Percentiles rank a stretch among this genome's conserved stretches.
phyloP scores from a whole-genome alignment of 2,113 vertebrate genomes.

The Scalopus aquaticus region DNA sequence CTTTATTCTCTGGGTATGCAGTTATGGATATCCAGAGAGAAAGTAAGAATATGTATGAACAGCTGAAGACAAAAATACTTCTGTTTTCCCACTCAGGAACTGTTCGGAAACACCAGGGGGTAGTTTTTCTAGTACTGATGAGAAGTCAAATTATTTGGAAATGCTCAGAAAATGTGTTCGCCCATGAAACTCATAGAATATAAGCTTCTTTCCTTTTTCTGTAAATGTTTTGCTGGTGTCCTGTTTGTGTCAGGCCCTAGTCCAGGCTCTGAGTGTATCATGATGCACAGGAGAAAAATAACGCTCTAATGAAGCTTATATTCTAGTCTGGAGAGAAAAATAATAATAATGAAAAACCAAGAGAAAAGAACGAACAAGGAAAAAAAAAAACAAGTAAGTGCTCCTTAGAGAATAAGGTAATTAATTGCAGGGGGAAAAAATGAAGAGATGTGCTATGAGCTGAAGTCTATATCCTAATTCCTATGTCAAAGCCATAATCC shows the following conservation, averaged over 20 bases:
- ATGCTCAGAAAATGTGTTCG: conserved; percentile 48
- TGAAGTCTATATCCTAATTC: neutral
- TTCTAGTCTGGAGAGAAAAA: neutral
- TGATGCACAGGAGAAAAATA: neutral
- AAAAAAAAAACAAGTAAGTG: neutral
- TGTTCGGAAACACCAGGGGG: conserved; percentile 56
- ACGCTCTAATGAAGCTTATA: neutral
- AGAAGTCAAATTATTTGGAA: conserved; percentile 47
- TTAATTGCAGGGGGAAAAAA: neutral
- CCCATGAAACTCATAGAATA: neutral
- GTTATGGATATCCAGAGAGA: conserved; percentile 45
- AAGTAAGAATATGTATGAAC: conserved; percentile 66
- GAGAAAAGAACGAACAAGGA: neutral
- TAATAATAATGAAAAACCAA: neutral
- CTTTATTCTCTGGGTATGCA: conserved; percentile 47
- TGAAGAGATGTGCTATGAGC: neutral
- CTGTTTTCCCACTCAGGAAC: conserved; percentile 59
- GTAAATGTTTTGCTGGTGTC: neutral
- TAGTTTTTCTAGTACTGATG: conserved; percentile 42
- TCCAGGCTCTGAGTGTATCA: neutral
- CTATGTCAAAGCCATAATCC: neutral
- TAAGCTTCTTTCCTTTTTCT: neutral
- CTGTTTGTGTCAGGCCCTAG: neutral
- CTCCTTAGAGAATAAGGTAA: neutral
- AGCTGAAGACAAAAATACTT: conserved; percentile 71